phyloP scores from a whole-genome alignment of 1,140 invertebrate species.

The Elymnias hypermnestra region DNA sequence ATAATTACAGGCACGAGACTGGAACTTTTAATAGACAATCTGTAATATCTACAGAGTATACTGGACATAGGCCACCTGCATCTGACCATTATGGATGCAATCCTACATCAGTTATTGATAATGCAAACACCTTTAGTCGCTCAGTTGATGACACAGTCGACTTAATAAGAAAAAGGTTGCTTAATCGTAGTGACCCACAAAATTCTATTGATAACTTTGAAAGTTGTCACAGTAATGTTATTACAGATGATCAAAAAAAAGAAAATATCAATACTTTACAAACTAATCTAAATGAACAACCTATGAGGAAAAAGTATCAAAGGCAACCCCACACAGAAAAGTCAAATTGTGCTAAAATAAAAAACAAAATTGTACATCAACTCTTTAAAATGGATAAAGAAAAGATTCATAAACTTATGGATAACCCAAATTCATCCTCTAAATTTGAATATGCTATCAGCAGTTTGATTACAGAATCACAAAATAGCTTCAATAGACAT shows the following conservation, averaged over 20 bases:
- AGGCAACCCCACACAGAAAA: slow-evolving; percentile 37
- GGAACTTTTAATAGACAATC: slow-evolving; percentile 30
- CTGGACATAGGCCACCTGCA: slow-evolving; percentile 59
- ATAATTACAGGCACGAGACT: slow-evolving; percentile 21
- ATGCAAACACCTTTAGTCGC: slow-evolving; percentile 52
- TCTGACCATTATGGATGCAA: slow-evolving; percentile 62
- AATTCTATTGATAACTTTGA: slow-evolving; percentile 20
- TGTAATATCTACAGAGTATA: slow-evolving; percentile 25
- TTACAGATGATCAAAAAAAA: slow-evolving; percentile 14
- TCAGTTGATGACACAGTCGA: slow-evolving; percentile 66
- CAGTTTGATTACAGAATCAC: slow-evolving; percentile 65
- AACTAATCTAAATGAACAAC: slow-evolving; percentile 32
- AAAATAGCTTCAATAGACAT: slow-evolving; percentile 63
- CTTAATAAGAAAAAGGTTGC: slow-evolving; percentile 53
- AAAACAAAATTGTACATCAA: slow-evolving; percentile 66
- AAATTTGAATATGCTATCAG: slow-evolving; percentile 72
- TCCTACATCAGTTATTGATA: slow-evolving; percentile 38
- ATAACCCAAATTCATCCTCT: slow-evolving; percentile 60
- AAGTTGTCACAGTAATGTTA: slow-evolving; percentile 19
- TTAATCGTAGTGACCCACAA: slow-evolving; percentile 42
- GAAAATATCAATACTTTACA: slow-evolving; percentile 14
- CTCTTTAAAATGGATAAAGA: slow-evolving; percentile 70
- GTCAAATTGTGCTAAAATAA: slow-evolving; percentile 63
- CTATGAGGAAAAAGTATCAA: slow-evolving; percentile 36
- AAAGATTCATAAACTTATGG: slow-evolving; percentile 65